Percentiles rank a stretch among this genome's conserved stretches.
Evolutionary conservation across 2,113 vertebrate genomes (phyloP).

Genomic region (Neofelis nebulosa): DNA sequence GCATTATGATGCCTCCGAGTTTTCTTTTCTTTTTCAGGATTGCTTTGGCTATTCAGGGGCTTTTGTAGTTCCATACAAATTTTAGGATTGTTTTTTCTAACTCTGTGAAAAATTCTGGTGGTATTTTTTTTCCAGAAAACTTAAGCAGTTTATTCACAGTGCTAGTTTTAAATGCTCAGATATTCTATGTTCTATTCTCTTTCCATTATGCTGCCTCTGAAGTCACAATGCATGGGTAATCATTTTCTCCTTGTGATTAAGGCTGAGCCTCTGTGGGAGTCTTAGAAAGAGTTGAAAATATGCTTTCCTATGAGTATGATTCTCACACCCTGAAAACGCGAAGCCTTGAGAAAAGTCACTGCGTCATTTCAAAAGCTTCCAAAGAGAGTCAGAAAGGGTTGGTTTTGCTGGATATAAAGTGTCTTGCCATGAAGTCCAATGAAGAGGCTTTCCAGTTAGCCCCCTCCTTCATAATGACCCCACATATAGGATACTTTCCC

Average conservation of each 20-base stretch:
- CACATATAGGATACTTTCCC: not conserved
- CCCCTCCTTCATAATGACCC: not conserved
- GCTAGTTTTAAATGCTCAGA: not conserved
- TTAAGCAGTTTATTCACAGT: not conserved
- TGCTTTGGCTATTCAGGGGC: too few relatives aligned
- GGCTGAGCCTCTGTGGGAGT: not conserved
- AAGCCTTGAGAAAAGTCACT: not conserved
- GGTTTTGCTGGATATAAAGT: not conserved
- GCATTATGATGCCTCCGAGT: too few relatives aligned
- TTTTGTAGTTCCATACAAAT: too few relatives aligned
- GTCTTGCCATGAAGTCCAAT: not conserved
- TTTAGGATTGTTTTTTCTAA: too few relatives aligned
- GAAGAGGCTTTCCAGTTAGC: not conserved
- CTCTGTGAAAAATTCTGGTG: too few relatives aligned
- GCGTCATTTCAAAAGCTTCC: not conserved
- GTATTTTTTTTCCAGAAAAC: not conserved
- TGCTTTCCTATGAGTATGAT: not conserved
- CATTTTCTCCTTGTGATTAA: not conserved
- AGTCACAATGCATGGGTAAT: not conserved
- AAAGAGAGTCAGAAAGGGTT: not conserved
- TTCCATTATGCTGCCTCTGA: not conserved
- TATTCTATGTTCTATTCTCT: not conserved
- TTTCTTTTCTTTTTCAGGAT: too few relatives aligned
- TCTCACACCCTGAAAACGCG: not conserved
- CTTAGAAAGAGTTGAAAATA: not conserved